These are phyloP conservation scores for Ptyas mucosa DNA, from an alignment of 2,113 vertebrate species.

Conservation along the genomic window DNA sequence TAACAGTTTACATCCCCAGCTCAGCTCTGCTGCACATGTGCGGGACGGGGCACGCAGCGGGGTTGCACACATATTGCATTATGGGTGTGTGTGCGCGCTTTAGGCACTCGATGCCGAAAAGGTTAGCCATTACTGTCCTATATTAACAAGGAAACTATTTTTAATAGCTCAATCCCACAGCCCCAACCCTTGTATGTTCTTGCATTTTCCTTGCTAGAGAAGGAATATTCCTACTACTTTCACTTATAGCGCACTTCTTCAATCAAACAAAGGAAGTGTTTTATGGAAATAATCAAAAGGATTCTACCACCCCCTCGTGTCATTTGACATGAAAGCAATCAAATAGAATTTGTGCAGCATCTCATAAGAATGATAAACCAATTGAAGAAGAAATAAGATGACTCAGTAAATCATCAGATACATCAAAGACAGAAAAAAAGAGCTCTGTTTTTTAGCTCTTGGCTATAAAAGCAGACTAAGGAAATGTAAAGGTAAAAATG, in stretches of 20 bases:
- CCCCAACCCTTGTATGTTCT: not conserved
- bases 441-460: conserved; percentile 3
- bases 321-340: not conserved
- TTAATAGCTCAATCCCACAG: not conserved
- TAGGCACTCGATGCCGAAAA: too few relatives aligned
- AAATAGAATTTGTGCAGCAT: not conserved
- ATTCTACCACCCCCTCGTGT: not conserved
- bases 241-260: not conserved
- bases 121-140: too few relatives aligned
- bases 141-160: not conserved
- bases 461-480: conserved; percentile 20
- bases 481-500: conserved; percentile 1
- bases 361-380: not conserved
- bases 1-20: not conserved
- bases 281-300: not conserved
- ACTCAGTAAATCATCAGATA: conserved; percentile 11
- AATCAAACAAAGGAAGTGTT: not conserved
- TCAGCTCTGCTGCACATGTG: too few relatives aligned
- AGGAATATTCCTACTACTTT: not conserved
- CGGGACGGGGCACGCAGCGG: too few relatives aligned
- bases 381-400: conserved; percentile 19
- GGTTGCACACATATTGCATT: too few relatives aligned
- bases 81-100: too few relatives aligned
- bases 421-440: not conserved
- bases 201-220: not conserved